Evolutionary conservation across 2,888 invertebrate species (phyloP), one percentile per base, ranked within the genome.

Genomic region (Athrips mouffetella): DNA sequence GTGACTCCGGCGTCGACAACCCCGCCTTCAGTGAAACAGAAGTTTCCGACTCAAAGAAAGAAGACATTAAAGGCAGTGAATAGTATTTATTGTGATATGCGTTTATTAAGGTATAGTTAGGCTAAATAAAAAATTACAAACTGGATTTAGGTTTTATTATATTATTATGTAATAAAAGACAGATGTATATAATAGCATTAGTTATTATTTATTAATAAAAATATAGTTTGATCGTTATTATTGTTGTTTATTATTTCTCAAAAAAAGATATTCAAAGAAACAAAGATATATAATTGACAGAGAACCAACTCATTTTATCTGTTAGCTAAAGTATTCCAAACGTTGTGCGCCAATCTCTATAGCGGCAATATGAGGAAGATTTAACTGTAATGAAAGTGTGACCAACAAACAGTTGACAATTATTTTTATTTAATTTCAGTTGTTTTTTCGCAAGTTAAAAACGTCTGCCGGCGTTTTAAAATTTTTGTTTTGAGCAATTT

Each of bases 1-100:
- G 83, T 49, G 87, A 88, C 53, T 86, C 86, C 2, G 88, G 87
- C 8, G 82, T 88, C 1, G 88, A 88, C 46, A 88, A 88, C 55
- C 87, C 79, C 1, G 84, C 85, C 2, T 88, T 73, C 55, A 79
- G 58, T 42, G 87, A 88, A 29, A 76, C 68, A 1, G 88, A 87
- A 46, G 62, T 53, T 0, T 48, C 63, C 7, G 74, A 73, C 29
- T 49, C 51, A 7, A 78, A 58, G 60, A 80, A 73, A 55, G 65
- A 73, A 47, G 69, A 68, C 47, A 63, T 33, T 33, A 76, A 73
- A 66, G 54, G 46, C 57, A 67, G 56, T 52, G 65, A 58, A 49
- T 66, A 65, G 49, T 52, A 55, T 48, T 52, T 50, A 45, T 47
- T 64, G 63, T 66, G 57, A 59, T 62, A 59, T 55, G 37, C 21